Conservation (phyloP, 2,797 vertebrate species). For the Pempheris klunzingeri region DNA sequence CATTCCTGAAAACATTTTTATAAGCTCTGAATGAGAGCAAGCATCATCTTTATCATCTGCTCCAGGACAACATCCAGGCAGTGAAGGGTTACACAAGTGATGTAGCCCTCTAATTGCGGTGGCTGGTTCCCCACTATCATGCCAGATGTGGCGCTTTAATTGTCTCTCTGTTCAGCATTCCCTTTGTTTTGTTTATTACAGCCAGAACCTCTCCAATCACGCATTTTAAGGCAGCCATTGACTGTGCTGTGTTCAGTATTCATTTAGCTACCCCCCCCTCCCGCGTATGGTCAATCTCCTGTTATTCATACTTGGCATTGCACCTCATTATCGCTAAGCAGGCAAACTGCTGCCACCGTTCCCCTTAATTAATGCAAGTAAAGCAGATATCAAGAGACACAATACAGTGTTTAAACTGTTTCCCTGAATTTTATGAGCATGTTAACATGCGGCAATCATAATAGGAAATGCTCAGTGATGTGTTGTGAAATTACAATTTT, state of each 20-base stretch:
- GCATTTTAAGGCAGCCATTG: constrained; percentile 52
- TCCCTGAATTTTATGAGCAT: constrained; percentile 26
- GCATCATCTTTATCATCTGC: constrained; percentile 16
- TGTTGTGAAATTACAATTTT: constrained; percentile 58
- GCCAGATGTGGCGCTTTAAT: constrained; percentile 72
- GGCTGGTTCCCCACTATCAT: constrained; percentile 41
- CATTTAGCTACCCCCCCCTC: constrained; percentile 50
- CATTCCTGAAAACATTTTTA: constrained; percentile 35
- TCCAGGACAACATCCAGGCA: constrained; percentile 28
- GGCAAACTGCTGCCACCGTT: constrained; percentile 25
- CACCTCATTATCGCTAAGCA: constrained; percentile 62
- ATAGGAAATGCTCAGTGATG: constrained; percentile 25
- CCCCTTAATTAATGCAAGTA: constrained; percentile 64
- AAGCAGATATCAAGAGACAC: constrained; percentile 56
- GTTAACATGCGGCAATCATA: constrained; percentile 49
- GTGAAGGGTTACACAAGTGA: constrained; percentile 48
- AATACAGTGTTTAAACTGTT: constrained; percentile 12
- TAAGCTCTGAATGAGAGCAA: constrained; percentile 8
- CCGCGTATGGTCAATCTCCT: constrained; percentile 56
- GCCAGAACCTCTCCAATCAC: constrained; percentile 55
- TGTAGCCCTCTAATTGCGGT: constrained; percentile 50
- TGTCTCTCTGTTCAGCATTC: constrained; percentile 61
- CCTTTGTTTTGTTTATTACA: constrained; percentile 62
- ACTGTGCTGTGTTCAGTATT: constrained; percentile 53
- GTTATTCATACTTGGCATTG: constrained; percentile 60